phyloP scores from a whole-genome alignment of 37 sponge, comb jelly and placozoan genomes.

The Spongia lamella region DNA sequence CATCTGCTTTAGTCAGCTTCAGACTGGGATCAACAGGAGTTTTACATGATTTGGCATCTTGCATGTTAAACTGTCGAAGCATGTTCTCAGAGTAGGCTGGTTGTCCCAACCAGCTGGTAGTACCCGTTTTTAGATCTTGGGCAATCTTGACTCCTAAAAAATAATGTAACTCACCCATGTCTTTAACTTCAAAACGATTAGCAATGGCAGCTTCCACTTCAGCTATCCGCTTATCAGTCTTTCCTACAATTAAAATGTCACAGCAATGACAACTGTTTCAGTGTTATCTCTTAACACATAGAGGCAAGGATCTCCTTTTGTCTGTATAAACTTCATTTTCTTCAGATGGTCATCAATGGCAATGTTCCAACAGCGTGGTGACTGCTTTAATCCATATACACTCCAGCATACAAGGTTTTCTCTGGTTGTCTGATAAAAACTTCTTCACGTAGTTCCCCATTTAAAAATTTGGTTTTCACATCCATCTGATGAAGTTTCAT shows the following conservation, averaged over 20 bases:
- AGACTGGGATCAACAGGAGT: no score
- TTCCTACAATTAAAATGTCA: conserved; percentile 4
- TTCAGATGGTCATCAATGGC: neutral
- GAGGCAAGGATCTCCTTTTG: conserved; percentile 45
- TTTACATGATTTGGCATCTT: no score
- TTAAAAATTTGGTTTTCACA: no score
- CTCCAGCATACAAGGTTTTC: conserved; percentile 23
- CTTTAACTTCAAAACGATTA: conserved; percentile 44
- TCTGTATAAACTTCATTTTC: conserved; percentile 18
- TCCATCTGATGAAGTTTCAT: no score
- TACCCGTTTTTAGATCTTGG: no score
- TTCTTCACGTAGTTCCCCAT: no score
- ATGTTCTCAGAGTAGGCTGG: no score
- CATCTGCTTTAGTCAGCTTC: no score
- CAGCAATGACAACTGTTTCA: conserved; percentile 18
- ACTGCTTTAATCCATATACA: conserved; percentile 46
- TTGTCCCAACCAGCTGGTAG: no score
- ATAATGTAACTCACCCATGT: conserved; percentile 53
- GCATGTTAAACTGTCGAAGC: no score
- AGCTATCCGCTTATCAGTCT: conserved; percentile 22
- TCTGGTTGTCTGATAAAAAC: no score
- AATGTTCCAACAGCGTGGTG: conserved; percentile 38
- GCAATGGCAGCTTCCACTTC: conserved; percentile 5
- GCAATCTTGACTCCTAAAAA: conserved; percentile 40
- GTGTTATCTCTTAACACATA: conserved; percentile 5